These are phyloP conservation scores for Cephalotes varians DNA, from an alignment of 2,888 invertebrate genomes.

Conservation along the genomic window DNA sequence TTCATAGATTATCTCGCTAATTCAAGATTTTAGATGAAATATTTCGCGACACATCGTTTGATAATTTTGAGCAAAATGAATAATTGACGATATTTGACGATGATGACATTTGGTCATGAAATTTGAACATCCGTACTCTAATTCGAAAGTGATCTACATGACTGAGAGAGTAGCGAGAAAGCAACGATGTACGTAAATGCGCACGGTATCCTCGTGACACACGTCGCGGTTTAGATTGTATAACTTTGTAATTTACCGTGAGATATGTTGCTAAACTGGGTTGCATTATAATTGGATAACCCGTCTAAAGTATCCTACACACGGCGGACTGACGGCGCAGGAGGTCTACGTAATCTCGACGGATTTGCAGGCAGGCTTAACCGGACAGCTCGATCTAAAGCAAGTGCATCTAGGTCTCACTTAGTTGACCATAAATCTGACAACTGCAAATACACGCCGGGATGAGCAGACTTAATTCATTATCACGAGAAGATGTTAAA, in stretches of 20 bases:
- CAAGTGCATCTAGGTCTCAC: neutral
- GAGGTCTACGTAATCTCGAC: slow-evolving; percentile 17
- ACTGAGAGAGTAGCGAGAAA: neutral
- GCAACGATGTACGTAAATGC: slow-evolving; percentile 34
- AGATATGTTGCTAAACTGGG: slow-evolving; percentile 47
- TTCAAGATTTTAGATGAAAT: neutral
- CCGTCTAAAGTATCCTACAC: slow-evolving; percentile 31
- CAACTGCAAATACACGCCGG: neutral
- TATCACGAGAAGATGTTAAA: neutral
- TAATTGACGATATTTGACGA: neutral
- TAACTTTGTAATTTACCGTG: slow-evolving; percentile 48
- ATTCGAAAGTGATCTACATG: slow-evolving; percentile 8
- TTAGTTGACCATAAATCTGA: slow-evolving; percentile 14
- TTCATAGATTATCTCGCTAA: neutral
- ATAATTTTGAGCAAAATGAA: neutral
- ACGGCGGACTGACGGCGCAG: neutral
- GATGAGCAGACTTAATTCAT: neutral
- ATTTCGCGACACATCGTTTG: neutral
- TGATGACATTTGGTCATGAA: neutral
- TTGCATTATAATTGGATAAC: slow-evolving; percentile 53
- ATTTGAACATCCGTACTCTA: slow-evolving; percentile 1
- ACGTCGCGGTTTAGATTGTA: slow-evolving; percentile 39
- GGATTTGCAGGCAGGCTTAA: slow-evolving; percentile 31
- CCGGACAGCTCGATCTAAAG: neutral
- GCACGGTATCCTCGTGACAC: slow-evolving; percentile 9